Conservation (phyloP, 2,888 invertebrate species). For the Meta bourneti region DNA sequence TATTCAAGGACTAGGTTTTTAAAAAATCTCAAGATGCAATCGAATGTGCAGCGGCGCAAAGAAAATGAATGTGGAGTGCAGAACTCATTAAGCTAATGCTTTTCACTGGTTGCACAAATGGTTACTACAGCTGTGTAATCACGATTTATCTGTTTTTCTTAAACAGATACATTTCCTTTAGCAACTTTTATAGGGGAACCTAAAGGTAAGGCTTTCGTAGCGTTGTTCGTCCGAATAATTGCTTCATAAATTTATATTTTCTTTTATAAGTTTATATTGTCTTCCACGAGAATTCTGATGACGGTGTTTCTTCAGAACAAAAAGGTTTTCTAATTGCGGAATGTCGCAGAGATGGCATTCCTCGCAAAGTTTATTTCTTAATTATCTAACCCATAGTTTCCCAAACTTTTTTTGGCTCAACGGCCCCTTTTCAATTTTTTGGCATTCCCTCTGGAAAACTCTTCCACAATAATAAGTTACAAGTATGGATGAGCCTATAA, state of each 20-base stretch:
- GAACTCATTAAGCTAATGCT: conserved; percentile 27
- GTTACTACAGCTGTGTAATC: background rate
- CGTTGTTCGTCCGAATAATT: background rate
- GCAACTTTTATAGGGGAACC: background rate
- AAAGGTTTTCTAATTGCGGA: background rate
- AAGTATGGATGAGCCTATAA: too few species aligned
- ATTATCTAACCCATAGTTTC: background rate
- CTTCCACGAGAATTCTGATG: background rate
- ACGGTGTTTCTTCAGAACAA: background rate
- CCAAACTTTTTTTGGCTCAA: too few species aligned
- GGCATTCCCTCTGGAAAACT: too few species aligned
- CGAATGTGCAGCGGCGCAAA: background rate
- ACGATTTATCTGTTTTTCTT: conserved; percentile 3
- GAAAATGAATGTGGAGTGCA: background rate
- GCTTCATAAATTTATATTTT: background rate
- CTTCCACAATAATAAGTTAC: too few species aligned
- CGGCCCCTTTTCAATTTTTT: too few species aligned
- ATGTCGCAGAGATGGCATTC: background rate
- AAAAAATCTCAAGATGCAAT: background rate
- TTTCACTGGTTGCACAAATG: conserved; percentile 1
- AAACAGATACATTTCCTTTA: background rate
- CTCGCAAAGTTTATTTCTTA: background rate
- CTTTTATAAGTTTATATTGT: background rate
- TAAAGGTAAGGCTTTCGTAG: background rate
- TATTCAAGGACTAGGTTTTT: background rate